phyloP scores from a whole-genome alignment of 2,797 vertebrate genomes.

The Myotis findleyi region DNA sequence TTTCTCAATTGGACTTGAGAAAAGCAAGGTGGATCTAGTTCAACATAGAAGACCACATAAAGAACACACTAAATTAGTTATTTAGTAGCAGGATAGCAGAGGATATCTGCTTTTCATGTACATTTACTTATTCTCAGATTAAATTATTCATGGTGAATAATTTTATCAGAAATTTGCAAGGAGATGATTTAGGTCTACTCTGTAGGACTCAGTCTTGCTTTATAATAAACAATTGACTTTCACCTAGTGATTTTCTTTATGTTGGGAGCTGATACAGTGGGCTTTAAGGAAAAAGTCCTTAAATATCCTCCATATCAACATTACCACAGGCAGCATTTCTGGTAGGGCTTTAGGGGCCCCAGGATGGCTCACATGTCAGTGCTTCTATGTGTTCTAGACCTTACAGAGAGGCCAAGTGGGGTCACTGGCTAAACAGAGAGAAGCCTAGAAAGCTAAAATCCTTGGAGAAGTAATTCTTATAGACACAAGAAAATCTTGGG shows the following conservation, averaged over 20 bases:
- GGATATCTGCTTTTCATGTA: neutral
- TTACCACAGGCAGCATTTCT: neutral
- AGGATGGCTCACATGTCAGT: neutral
- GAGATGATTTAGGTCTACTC: neutral
- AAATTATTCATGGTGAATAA: neutral
- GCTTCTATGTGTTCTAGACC: neutral
- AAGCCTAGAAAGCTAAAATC: neutral
- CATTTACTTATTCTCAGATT: neutral
- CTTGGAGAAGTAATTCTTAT: neutral
- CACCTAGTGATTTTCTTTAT: neutral
- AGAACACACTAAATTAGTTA: neutral
- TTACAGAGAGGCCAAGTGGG: neutral
- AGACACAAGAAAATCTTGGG: neutral
- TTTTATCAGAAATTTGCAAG: neutral
- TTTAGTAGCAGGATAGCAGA: neutral
- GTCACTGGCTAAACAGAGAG: neutral
- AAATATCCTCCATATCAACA: neutral
- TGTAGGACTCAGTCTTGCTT: neutral
- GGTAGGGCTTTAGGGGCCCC: accelerated
- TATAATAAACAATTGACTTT: neutral
- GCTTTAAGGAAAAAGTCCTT: neutral
- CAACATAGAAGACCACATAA: neutral
- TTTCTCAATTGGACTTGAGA: neutral
- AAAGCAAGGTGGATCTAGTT: neutral
- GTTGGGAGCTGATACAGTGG: neutral